Percentiles rank a stretch among this genome's conserved stretches.
These are phyloP conservation scores for Rallus limicola DNA, from an alignment of 2,113 vertebrate genomes.

Conservation along the genomic window DNA sequence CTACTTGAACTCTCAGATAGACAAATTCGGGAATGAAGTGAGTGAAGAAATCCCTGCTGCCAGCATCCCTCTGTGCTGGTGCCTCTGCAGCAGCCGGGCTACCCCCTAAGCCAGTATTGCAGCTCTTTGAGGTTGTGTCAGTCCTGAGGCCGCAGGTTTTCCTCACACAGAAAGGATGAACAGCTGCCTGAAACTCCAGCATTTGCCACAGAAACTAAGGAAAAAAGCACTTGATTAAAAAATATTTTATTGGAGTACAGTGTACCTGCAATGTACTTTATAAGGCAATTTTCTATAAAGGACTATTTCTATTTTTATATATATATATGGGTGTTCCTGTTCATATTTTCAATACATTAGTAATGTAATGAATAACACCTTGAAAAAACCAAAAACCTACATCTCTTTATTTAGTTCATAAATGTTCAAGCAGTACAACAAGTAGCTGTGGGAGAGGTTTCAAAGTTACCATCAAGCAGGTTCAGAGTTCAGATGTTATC, in stretches of 20 bases:
- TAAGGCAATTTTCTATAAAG: slow-evolving; percentile 65
- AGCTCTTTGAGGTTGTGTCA: background rate
- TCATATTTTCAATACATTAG: slow-evolving; percentile 54
- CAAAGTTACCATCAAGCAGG: slow-evolving; percentile 5
- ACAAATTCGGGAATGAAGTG: background rate
- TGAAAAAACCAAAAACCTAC: slow-evolving; percentile 70
- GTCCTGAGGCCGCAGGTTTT: rapidly evolving
- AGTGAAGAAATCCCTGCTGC: background rate
- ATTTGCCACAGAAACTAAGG: background rate
- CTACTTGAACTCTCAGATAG: background rate
- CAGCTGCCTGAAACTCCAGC: background rate
- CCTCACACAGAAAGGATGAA: background rate
- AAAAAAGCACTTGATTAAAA: slow-evolving; percentile 57
- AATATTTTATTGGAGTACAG: slow-evolving; percentile 75
- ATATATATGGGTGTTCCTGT: slow-evolving; percentile 45
- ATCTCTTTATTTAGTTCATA: slow-evolving; percentile 80
- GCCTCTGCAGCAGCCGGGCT: background rate
- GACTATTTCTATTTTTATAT: slow-evolving; percentile 21
- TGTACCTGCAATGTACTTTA: slow-evolving; percentile 77
- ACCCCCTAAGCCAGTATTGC: too few relatives aligned
- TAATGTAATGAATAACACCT: slow-evolving; percentile 60
- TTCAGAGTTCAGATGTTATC: background rate
- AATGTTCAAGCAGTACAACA: slow-evolving; percentile 75
- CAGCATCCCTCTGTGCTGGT: background rate
- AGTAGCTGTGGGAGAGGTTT: slow-evolving; percentile 59